phyloP scores from a whole-genome alignment of 2,888 invertebrate species.

The Conistra vaccinii region DNA sequence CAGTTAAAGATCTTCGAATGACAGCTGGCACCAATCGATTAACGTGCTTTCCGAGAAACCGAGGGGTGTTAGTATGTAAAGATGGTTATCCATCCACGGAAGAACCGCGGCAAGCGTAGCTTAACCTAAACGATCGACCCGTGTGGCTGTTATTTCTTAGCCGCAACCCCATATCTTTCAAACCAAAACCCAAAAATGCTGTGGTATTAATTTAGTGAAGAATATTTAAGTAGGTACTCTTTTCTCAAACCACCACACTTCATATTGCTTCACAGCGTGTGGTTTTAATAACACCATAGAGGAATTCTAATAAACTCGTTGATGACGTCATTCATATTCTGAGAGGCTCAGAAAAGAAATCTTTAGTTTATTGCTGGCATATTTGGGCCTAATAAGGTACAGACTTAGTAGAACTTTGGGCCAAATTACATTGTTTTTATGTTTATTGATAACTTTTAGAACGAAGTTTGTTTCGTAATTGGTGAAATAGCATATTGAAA shows the following conservation, averaged over 20 bases:
- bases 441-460: background rate
- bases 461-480: too few species aligned
- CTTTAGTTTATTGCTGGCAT: slow-evolving; percentile 3
- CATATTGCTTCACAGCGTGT: background rate
- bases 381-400: background rate
- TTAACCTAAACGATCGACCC: too few species aligned
- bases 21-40: too few species aligned
- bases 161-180: background rate
- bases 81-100: too few species aligned
- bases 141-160: too few species aligned
- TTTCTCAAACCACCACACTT: background rate
- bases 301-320: background rate
- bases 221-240: background rate
- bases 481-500: background rate
- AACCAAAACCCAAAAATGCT: background rate
- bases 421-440: background rate
- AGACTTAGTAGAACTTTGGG: background rate
- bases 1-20: too few species aligned
- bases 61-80: too few species aligned
- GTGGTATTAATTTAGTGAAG: background rate
- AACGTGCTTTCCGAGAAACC: too few species aligned
- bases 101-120: too few species aligned
- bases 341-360: background rate
- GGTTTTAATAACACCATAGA: background rate
- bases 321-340: slow-evolving; percentile 4